phyloP scores from a whole-genome alignment of 2,888 invertebrate genomes.

The Scrobipalpa costella region DNA sequence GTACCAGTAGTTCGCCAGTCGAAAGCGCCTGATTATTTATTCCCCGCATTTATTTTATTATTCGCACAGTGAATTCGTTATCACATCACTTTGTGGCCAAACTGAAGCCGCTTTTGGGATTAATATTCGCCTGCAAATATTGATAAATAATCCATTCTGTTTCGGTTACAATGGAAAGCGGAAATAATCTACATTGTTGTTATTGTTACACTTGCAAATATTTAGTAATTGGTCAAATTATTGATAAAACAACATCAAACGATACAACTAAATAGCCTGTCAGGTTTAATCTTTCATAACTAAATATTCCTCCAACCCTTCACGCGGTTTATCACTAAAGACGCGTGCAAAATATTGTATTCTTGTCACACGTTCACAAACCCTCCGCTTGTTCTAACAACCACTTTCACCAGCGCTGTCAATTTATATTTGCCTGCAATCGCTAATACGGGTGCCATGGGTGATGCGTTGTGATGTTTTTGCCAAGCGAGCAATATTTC shows the following conservation, averaged over 20 bases:
- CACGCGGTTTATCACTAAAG: constrained; percentile 43
- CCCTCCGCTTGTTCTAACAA: constrained; percentile 68
- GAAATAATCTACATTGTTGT: background rate
- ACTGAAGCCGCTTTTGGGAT: constrained; percentile 24
- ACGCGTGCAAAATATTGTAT: constrained; percentile 60
- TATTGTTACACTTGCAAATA: background rate
- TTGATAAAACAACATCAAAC: constrained; percentile 21
- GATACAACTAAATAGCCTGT: constrained; percentile 21
- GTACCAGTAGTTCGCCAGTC: background rate
- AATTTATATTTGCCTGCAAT: constrained; percentile 77
- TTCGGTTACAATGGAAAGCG: background rate
- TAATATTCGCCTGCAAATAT: background rate
- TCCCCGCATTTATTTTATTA: constrained; percentile 56
- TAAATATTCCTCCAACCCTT: constrained; percentile 43
- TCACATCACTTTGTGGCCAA: constrained; percentile 33
- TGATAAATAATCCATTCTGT: constrained; percentile 6
- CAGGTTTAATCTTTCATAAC: constrained; percentile 35
- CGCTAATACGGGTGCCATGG: constrained; percentile 51
- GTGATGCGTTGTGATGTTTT: constrained; percentile 54
- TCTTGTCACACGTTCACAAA: constrained; percentile 66
- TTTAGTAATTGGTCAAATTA: background rate
- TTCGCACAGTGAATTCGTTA: constrained; percentile 53
- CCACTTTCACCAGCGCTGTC: constrained; percentile 72
- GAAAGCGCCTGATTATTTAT: constrained; percentile 57
- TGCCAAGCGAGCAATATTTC: constrained; percentile 38